Base-by-base conservation (phyloP, 2,888 invertebrate species). In the Stegana nigrithorax region DNA sequence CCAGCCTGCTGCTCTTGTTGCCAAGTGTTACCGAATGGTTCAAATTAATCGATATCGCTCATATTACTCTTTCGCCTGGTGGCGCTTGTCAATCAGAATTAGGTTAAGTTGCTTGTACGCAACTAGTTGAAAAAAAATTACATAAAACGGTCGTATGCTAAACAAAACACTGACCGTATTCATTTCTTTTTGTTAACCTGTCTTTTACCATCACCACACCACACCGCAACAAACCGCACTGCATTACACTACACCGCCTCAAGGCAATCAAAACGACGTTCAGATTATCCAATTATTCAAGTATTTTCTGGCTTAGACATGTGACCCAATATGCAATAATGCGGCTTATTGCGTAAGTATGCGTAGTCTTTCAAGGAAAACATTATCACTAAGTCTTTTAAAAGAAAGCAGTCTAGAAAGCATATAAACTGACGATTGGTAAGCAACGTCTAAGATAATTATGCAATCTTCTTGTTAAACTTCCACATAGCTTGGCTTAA, bases 161-260 rank as follows among this genome's bases (percentile, higher is more conserved):
- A n/a, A 58, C 64, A 62, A 62, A 63, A 63, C n/a, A n/a, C n/a
- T n/a, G n/a, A 50, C 60, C 59, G 63, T 47, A 63, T 50, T 44
- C 53, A 36, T 26, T 59, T 29, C 58, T 39, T 8, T n/a, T n/a
- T n/a, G n/a, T n/a, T n/a, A n/a, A n/a, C n/a, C n/a, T n/a, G n/a
- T n/a, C n/a, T n/a, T n/a, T n/a, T n/a, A n/a, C n/a, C n/a, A n/a
- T n/a, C n/a, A n/a, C n/a, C n/a, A n/a, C n/a, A n/a, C n/a, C n/a
- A n/a, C n/a, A n/a, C n/a, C n/a, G n/a, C n/a, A n/a, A n/a, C n/a
- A n/a, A n/a, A n/a, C n/a, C n/a, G n/a, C n/a, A n/a, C n/a, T n/a
- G n/a, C n/a, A n/a, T n/a, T n/a, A n/a, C n/a, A n/a, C n/a, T n/a
- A n/a, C n/a, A n/a, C n/a, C n/a, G n/a, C n/a, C n/a, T n/a, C n/a